phyloP scores from a whole-genome alignment of 2,888 invertebrate genomes.

The Caenorhabditis sinica region DNA sequence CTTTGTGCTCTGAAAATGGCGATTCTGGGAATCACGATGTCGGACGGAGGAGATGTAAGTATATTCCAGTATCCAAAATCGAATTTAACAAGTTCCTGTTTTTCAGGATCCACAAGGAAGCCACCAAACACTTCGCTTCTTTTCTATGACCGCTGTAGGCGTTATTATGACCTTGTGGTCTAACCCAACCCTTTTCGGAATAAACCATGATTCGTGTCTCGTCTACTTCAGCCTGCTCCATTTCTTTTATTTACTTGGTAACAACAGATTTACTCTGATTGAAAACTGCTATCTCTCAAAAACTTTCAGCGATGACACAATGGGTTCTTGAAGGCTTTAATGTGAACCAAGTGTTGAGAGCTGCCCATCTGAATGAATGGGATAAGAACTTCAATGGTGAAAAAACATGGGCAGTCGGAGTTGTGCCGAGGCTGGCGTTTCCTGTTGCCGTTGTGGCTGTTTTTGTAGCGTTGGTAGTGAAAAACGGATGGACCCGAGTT shows the following conservation, averaged over 20 bases:
- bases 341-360: constrained; percentile 38
- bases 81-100: background rate
- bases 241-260: constrained; percentile 28
- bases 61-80: too few relatives aligned
- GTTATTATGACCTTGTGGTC: background rate
- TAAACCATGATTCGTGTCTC: background rate
- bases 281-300: background rate
- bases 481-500: constrained; percentile 29
- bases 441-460: background rate
- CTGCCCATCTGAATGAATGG: constrained; percentile 39
- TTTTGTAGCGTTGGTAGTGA: constrained; percentile 2
- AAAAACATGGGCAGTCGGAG: constrained; percentile 2
- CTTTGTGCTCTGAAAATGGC: background rate
- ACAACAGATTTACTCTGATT: background rate
- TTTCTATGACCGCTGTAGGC: constrained; percentile 10
- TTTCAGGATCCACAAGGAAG: background rate
- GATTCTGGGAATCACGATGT: background rate
- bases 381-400: constrained; percentile 20
- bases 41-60: constrained; percentile 1
- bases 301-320: constrained; percentile 36
- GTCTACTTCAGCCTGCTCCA: constrained; percentile 29
- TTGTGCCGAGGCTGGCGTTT: constrained; percentile 11
- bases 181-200: constrained; percentile 26
- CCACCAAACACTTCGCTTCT: constrained; percentile 3
- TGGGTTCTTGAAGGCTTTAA: constrained; percentile 40